Conservation (phyloP, 92 coral and sea anemone species). For the Zoanthus solanderi region DNA sequence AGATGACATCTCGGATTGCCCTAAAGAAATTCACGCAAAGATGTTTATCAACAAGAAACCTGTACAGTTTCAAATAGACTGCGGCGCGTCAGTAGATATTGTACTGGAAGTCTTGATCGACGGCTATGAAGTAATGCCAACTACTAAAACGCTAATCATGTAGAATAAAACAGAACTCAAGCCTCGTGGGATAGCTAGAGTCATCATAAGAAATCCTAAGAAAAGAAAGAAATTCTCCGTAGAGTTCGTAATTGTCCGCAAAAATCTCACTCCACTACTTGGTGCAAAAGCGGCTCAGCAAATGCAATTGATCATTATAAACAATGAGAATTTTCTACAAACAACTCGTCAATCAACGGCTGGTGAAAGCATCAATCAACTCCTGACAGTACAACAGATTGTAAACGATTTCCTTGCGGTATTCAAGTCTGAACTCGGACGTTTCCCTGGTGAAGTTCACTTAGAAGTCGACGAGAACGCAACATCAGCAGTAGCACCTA, state of each 20-base stretch:
- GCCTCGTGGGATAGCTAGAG: constrained; percentile 46
- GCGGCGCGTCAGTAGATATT: constrained; percentile 60
- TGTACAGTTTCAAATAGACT: constrained; percentile 61
- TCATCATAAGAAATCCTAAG: constrained; percentile 40
- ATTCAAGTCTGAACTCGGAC: not conserved
- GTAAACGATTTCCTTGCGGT: not conserved
- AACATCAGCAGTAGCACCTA: not conserved
- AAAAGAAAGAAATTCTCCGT: constrained; percentile 47
- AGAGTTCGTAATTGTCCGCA: constrained; percentile 10
- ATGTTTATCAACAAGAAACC: constrained; percentile 35
- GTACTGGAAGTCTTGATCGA: constrained; percentile 42
- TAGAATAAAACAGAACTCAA: constrained; percentile 20
- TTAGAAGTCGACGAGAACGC: not conserved
- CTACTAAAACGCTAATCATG: constrained; percentile 28
- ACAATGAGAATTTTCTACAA: constrained; percentile 51
- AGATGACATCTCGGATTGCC: not conserved
- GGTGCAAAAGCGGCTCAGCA: constrained; percentile 58
- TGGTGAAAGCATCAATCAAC: constrained; percentile 8
- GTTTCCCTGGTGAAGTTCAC: not conserved
- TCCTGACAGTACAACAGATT: constrained; percentile 10
- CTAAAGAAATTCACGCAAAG: constrained; percentile 46
- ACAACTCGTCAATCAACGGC: not conserved
- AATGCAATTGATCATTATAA: constrained; percentile 20
- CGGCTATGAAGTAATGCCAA: constrained; percentile 48
- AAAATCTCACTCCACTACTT: constrained; percentile 29